Base-by-base conservation (phyloP, 2,797 vertebrate genomes). In the Tokudaia muenninki region DNA sequence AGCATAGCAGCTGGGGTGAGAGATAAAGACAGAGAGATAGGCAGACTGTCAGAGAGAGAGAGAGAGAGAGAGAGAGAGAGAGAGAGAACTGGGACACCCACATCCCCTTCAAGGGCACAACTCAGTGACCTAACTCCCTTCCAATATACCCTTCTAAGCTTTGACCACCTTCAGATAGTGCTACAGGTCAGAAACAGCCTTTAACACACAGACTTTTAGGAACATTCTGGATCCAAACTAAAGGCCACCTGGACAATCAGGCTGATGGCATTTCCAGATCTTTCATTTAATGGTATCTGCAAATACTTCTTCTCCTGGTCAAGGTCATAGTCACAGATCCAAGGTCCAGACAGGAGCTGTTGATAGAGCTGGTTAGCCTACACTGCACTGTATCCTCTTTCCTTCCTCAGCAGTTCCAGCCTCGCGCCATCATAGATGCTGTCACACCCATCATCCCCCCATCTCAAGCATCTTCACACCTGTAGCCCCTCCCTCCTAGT, bases 361-460 rank as follows among this genome's bases (percentile, higher is more conserved):
- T 2, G 34, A 34, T 24, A 34, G 34, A 1, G 19, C 80, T 3
- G 0, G 16, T 41, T 16, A 2, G 80, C 13, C 55, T 6, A 10
- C 13, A 26, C 11, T 41, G n/a, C 41, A n/a, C 55, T 81, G 10
- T 16, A 4, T 12, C 79, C 52, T 0, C 1, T 21, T 29, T 9
- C 24, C 57, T 26, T 41, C 6, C n/a, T 61, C 57, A 29, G 80
- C 37, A 26, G 13, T 22, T 61, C 55, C 24, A 17, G 57, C 57
- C n/a, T 29, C 1, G 1, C 0, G 3, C 55, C 80, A 41, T 5
- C n/a, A 16, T 4, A 24, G 52, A 19, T 1, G n/a, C 55, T 61
- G 55, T 29, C 12, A 26, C 5, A 55, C 12, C 3, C 55, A 57
- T 37, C 19, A n/a, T 41, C 80, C n/a, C 50, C 80, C 79, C 21